Evolutionary conservation across 1,140 invertebrate species (phyloP), one percentile per base, ranked within the genome.

Genomic region (Holotrichia oblita): DNA sequence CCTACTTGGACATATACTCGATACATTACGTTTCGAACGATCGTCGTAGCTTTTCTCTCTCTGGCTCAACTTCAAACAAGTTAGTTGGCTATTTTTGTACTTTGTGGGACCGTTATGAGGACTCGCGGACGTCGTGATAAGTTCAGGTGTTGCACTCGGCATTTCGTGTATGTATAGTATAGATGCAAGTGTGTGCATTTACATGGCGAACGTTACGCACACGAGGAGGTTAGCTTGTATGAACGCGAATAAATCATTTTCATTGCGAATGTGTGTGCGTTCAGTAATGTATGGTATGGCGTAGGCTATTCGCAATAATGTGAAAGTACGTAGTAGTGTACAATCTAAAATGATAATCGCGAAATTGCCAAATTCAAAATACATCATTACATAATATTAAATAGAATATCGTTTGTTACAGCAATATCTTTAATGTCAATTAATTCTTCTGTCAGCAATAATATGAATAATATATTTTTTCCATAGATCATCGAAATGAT

Each of bases 71-170:
- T 27, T 69, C 61, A 69, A 69, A 69, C 61, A 22, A 69, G 61
- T 69, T 69, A 69, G 22, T 48, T 69, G 61, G 61, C 61, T 69
- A 69, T 69, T 69, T 69, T 69, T 69, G 61, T 69, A 34, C 12
- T 69, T 24, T 7, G 61, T 34, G 61, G 22, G 22, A 69, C 61
- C 61, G 61, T 69, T 69, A 69, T 24, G 22, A 69, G 22, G 61
- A 69, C 8, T 69, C 61, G 61, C 20, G 22, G 22, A 69, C 61
- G 27, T 20, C 27, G 61, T 34, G 61, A 34, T 22, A 69, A 3
- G 61, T 69, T 69, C 61, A 69, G 61, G 61, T 69, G 61, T 69
- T 34, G 61, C 61, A 24, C 61, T 22, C 17, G 61, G 27, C 61
- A 69, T 55, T 55, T 55, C 48, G 22, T 27, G 61, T 34, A 34